Conservation (phyloP, 2,113 vertebrate species). For the Alligator sinensis region DNA sequence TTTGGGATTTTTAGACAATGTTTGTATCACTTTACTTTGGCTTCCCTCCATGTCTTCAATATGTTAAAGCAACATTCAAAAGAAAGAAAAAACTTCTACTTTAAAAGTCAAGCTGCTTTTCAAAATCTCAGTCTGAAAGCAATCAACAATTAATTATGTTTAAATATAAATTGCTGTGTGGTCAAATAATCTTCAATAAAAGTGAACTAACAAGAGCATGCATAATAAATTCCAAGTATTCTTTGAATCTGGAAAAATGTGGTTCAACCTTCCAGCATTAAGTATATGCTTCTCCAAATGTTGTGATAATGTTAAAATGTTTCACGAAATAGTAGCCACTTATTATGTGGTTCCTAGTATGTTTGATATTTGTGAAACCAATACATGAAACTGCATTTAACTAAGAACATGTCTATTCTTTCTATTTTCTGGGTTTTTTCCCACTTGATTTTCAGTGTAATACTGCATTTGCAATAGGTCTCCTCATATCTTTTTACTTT, state of each 20-base stretch:
- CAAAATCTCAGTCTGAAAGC: neutral
- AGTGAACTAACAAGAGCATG: neutral
- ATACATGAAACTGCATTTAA: neutral
- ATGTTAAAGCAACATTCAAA: neutral
- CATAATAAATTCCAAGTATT: neutral
- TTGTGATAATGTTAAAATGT: neutral
- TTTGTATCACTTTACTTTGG: neutral
- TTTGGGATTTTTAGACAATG: neutral
- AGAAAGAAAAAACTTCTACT: neutral
- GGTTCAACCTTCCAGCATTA: neutral
- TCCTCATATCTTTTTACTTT: neutral
- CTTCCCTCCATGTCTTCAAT: accelerated
- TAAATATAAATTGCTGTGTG: neutral
- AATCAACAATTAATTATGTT: neutral
- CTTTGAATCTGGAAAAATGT: neutral
- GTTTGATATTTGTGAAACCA: neutral
- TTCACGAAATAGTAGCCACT: neutral
- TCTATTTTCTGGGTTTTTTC: neutral
- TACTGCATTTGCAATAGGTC: neutral
- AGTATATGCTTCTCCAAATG: neutral
- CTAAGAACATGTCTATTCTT: neutral
- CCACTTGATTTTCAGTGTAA: neutral
- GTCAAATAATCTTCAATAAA: neutral
- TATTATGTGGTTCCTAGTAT: neutral
- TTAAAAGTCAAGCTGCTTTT: neutral